These are phyloP conservation scores for Stegodyphus mimosarum DNA, from an alignment of 1,140 invertebrate species.

Conservation along the genomic window DNA sequence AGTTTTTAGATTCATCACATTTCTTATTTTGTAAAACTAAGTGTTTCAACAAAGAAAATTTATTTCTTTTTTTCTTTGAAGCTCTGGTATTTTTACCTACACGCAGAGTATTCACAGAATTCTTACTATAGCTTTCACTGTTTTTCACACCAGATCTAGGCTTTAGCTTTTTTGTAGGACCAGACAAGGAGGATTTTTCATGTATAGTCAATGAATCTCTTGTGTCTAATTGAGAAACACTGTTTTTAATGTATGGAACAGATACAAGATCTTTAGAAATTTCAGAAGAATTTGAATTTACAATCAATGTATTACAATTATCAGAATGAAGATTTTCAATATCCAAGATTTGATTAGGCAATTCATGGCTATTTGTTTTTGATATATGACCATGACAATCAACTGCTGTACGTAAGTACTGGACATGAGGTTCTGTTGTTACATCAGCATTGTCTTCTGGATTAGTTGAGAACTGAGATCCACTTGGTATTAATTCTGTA, in stretches of 20 bases:
- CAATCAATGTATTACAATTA: not conserved
- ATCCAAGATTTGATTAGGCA: not conserved
- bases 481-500: not conserved
- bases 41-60: not conserved
- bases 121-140: too few relatives aligned
- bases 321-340: slow-evolving; percentile 4
- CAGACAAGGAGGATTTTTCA: too few relatives aligned
- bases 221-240: too few relatives aligned
- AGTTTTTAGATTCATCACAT: not conserved
- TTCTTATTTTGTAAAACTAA: not conserved
- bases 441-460: slow-evolving; percentile 8
- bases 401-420: not conserved
- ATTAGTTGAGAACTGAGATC: not conserved
- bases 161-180: too few relatives aligned
- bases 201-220: too few relatives aligned
- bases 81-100: not conserved
- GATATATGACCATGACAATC: not conserved
- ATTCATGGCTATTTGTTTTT: not conserved
- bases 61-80: not conserved
- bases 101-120: too few relatives aligned
- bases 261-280: too few relatives aligned
- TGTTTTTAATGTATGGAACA: too few relatives aligned
- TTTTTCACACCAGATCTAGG: too few relatives aligned
- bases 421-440: slow-evolving; percentile 1
- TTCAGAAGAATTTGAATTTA: too few relatives aligned